phyloP scores from a whole-genome alignment of 2,797 vertebrate genomes.

The Galago senegalensis region DNA sequence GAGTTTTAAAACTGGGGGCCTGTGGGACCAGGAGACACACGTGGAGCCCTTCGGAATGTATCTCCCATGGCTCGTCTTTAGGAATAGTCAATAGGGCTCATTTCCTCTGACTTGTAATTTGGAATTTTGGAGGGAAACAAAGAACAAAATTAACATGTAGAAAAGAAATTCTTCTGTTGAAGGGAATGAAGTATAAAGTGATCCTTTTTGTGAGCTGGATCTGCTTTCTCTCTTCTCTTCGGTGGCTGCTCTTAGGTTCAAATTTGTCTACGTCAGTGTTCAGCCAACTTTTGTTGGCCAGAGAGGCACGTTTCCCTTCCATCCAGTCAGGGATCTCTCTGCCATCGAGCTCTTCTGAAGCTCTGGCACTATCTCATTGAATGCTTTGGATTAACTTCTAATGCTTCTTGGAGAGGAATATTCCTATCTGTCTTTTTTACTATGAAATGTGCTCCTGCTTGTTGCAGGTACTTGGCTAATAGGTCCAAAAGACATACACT shows the following conservation, averaged over 20 bases:
- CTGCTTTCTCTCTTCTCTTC: conserved; percentile 67
- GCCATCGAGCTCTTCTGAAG: conserved; percentile 28
- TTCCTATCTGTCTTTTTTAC: conserved; percentile 86
- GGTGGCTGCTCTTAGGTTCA: conserved; percentile 9
- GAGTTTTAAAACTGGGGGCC: background rate
- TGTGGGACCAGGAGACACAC: background rate
- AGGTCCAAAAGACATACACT: conserved; percentile 99
- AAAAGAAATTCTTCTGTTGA: conserved; percentile 23
- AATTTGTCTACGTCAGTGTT: background rate
- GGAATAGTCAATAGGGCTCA: background rate
- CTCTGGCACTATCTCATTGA: conserved; percentile 68
- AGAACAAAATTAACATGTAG: conserved; percentile 24
- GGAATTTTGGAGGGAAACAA: conserved; percentile 31
- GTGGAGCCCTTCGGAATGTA: background rate
- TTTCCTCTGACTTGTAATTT: conserved; percentile 69
- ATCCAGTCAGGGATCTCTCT: conserved; percentile 63
- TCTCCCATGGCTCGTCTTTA: conserved; percentile 24
- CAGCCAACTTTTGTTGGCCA: conserved; percentile 65
- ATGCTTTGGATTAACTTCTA: conserved; percentile 80
- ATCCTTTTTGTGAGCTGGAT: conserved; percentile 29
- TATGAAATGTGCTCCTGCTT: conserved; percentile 92
- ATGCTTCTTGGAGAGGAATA: conserved; percentile 86
- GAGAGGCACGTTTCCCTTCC: background rate
- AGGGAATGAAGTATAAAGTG: background rate
- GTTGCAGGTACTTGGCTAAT: conserved; percentile 99